These are phyloP conservation scores for Chrysolina oricalcia DNA, from an alignment of 2,888 invertebrate species.

Conservation along the genomic window DNA sequence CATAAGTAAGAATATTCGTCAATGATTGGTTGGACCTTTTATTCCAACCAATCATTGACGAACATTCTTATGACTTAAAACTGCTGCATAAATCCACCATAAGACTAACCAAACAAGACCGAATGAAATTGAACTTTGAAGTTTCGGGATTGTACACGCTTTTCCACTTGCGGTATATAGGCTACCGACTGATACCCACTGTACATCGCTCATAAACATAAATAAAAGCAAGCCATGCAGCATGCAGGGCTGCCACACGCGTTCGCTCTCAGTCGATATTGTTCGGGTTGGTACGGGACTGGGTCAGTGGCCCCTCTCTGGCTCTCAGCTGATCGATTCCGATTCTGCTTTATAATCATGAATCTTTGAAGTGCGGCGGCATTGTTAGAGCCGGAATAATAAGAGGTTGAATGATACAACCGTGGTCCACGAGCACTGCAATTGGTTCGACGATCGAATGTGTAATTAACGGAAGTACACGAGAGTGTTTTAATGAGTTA, in stretches of 20 bases:
- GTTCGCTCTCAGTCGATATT: slow-evolving; percentile 28
- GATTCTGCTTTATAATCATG: slow-evolving; percentile 32
- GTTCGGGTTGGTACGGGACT: slow-evolving; percentile 53
- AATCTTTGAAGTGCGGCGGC: neutral
- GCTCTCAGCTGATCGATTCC: slow-evolving; percentile 59
- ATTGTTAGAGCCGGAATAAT: neutral
- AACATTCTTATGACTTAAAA: no score
- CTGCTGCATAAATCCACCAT: no score
- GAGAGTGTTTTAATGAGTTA: slow-evolving; percentile 7
- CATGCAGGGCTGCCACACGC: neutral
- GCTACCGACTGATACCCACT: neutral
- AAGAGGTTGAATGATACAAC: neutral
- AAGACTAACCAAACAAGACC: no score
- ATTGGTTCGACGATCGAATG: neutral
- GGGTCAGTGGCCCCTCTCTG: slow-evolving; percentile 60
- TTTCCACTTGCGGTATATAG: no score
- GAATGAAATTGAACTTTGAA: no score
- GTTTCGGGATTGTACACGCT: neutral
- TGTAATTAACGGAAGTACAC: neutral
- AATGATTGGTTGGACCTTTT: no score
- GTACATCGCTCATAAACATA: slow-evolving; percentile 1
- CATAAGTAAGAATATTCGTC: no score
- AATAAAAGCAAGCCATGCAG: neutral
- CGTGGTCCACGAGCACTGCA: neutral
- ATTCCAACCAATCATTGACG: no score